These are phyloP conservation scores for Ophiothrix spiculata DNA, from an alignment of 35 echinoderm and acorn worm species.

Conservation along the genomic window DNA sequence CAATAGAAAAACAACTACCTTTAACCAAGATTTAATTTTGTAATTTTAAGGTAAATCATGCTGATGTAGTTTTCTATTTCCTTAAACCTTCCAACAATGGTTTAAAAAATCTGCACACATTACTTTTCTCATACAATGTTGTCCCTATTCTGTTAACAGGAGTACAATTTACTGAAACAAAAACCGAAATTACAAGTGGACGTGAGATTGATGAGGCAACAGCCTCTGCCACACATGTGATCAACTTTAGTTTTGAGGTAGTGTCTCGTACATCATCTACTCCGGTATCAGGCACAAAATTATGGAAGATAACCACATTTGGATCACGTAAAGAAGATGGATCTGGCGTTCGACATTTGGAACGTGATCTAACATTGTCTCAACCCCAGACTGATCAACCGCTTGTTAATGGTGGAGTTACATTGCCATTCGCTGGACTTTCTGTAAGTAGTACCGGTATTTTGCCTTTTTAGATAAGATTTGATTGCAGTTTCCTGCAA, in stretches of 20 bases:
- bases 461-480: neutral
- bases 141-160: too few relatives aligned
- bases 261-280: neutral
- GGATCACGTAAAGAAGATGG: neutral
- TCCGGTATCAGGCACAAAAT: neutral
- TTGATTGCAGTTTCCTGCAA: too few relatives aligned
- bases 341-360: neutral
- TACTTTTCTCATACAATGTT: too few relatives aligned
- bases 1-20: too few relatives aligned
- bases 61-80: too few relatives aligned
- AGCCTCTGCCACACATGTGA: neutral
- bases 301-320: neutral
- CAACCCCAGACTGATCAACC: neutral
- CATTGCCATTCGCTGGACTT: neutral
- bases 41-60: too few relatives aligned
- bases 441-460: neutral
- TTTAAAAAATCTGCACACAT: too few relatives aligned
- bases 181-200: neutral
- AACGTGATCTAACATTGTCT: neutral
- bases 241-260: neutral
- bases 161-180: neutral
- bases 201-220: neutral
- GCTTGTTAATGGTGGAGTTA: neutral
- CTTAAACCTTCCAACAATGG: too few relatives aligned
- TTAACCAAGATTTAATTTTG: too few relatives aligned